These are phyloP conservation scores for Cherax quadricarinatus DNA, from an alignment of 1,140 invertebrate species.

Conservation along the genomic window DNA sequence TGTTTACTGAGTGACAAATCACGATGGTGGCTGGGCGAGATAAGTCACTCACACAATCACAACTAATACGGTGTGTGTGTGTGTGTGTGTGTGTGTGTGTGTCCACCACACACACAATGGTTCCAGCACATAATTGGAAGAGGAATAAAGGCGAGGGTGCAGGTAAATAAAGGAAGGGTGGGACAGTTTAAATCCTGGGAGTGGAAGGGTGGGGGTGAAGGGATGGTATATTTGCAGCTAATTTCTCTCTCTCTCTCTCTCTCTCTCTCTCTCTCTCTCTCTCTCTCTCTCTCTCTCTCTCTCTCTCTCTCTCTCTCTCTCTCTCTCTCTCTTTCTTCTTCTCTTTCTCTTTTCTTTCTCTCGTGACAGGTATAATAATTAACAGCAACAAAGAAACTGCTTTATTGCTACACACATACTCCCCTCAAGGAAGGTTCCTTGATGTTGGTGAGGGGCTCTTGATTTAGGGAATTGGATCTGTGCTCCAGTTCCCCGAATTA, in stretches of 20 bases:
- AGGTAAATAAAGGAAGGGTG: conserved; percentile 51
- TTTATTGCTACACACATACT: no score
- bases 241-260: neutral
- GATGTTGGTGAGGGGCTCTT: no score
- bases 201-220: conserved; percentile 15
- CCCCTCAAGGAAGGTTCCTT: no score
- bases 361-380: no score
- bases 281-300: conserved; percentile 35
- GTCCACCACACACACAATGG: conserved; percentile 16
- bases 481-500: no score
- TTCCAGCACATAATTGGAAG: conserved; percentile 45
- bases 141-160: conserved; percentile 21
- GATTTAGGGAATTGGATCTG: no score
- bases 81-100: neutral
- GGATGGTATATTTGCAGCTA: neutral
- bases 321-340: neutral
- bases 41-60: conserved; percentile 39
- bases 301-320: conserved; percentile 3
- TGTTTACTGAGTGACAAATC: conserved; percentile 69
- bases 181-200: conserved; percentile 31
- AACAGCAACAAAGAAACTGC: no score
- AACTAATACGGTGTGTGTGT: conserved; percentile 31
- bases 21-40: conserved; percentile 36
- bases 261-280: neutral
- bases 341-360: neutral